A percentile compares a stretch with the other conserved stretches of the same genome.
phyloP scores from a whole-genome alignment of 2,797 vertebrate species.

The Pelochelys cantorii region DNA sequence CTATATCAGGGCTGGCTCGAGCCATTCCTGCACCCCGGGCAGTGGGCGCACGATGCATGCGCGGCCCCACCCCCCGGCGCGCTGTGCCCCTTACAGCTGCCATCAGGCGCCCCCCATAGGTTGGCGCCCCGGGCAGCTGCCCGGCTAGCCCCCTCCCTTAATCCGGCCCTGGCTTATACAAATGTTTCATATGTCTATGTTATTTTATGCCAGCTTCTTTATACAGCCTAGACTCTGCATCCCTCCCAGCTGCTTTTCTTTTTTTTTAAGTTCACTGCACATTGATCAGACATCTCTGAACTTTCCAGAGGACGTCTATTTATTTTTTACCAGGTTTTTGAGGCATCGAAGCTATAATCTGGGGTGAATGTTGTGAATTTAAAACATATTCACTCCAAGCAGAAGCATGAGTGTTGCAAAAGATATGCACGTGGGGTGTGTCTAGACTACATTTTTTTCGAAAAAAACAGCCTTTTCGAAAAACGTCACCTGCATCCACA shows the following conservation, averaged over 20 bases:
- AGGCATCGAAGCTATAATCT: not conserved
- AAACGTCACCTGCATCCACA: too few species aligned
- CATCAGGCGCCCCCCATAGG: too few species aligned
- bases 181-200: not conserved
- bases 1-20: too few species aligned
- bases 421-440: not conserved
- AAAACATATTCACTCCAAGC: not conserved
- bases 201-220: not conserved
- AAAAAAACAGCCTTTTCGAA: too few species aligned
- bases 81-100: too few species aligned
- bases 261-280: not conserved
- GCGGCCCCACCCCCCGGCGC: too few species aligned
- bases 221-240: not conserved
- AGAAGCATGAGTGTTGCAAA: not conserved
- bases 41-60: too few species aligned
- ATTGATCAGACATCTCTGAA: not conserved
- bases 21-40: too few species aligned
- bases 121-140: too few species aligned
- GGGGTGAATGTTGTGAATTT: not conserved
- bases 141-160: too few species aligned
- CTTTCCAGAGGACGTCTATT: not conserved
- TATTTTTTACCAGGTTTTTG: not conserved
- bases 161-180: not conserved
- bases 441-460: too few species aligned
- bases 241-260: not conserved